Conservation (phyloP, 2,113 vertebrate species). For the Pyrgilauda ruficollis region DNA sequence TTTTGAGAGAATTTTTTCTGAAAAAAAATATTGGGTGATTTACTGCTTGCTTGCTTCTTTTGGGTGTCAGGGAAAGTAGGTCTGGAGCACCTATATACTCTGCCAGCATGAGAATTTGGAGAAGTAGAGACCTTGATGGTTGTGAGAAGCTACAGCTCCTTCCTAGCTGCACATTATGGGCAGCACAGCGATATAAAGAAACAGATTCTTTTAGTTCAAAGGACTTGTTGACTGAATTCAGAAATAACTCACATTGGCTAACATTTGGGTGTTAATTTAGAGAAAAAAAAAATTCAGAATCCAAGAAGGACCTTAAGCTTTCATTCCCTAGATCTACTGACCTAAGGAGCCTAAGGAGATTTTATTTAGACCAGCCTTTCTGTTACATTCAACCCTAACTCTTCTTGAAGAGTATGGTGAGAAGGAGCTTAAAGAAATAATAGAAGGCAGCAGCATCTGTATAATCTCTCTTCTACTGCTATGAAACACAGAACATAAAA, state of each 20-base stretch:
- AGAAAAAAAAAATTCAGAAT: background rate
- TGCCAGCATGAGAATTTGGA: background rate
- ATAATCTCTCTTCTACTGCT: background rate
- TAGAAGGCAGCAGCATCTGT: background rate
- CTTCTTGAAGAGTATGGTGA: background rate
- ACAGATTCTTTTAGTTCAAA: background rate
- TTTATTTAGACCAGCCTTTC: background rate
- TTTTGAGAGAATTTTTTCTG: background rate
- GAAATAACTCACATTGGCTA: background rate
- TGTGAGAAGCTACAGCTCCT: background rate
- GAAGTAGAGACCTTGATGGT: background rate
- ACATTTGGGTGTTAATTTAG: background rate
- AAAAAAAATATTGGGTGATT: background rate
- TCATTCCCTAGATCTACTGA: background rate
- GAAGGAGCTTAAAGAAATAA: background rate
- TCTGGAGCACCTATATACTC: background rate
- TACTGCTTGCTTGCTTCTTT: background rate
- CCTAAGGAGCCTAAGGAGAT: background rate
- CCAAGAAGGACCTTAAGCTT: background rate
- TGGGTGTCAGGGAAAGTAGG: background rate
- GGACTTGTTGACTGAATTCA: background rate
- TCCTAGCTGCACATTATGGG: background rate
- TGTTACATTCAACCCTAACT: background rate
- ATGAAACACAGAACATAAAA: background rate
- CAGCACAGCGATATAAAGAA: background rate